These are phyloP conservation scores for Drosophila littoralis DNA, from an alignment of 1,140 invertebrate species.

Conservation along the genomic window DNA sequence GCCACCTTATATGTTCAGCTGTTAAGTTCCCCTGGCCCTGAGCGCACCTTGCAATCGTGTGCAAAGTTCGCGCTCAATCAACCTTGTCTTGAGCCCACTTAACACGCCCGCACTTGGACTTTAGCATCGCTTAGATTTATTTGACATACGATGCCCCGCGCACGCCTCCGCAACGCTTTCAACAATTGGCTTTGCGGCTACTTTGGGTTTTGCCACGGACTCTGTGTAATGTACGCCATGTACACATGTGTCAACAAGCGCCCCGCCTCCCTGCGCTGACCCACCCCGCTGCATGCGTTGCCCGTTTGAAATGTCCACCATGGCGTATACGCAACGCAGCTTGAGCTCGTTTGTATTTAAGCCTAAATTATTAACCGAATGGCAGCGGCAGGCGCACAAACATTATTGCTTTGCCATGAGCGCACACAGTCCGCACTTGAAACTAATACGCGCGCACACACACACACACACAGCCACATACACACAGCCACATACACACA, in stretches of 20 bases:
- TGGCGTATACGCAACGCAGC: constrained; percentile 70
- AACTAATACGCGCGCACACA: constrained; percentile 60
- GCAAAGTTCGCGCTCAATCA: constrained; percentile 75
- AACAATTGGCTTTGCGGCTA: constrained; percentile 81
- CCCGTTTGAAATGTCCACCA: constrained; percentile 56
- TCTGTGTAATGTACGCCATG: constrained; percentile 32
- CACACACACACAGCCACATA: constrained; percentile 22
- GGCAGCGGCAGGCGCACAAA: constrained; percentile 57
- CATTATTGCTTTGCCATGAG: constrained; percentile 80
- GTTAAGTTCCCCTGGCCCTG: background rate
- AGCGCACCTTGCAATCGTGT: constrained; percentile 23
- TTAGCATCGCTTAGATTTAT: constrained; percentile 65
- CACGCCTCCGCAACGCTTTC: constrained; percentile 44
- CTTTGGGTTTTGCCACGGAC: constrained; percentile 45
- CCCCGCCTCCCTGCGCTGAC: background rate
- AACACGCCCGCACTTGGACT: constrained; percentile 66
- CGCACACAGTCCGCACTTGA: constrained; percentile 66
- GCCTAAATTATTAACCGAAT: constrained; percentile 79
- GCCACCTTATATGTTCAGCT: background rate
- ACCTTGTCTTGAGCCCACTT: constrained; percentile 78
- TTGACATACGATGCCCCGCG: constrained; percentile 31
- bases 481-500: constrained; percentile 7
- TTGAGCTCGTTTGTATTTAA: constrained; percentile 76
- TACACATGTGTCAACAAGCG: constrained; percentile 50
- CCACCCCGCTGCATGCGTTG: background rate